Evolutionary conservation across 2,888 invertebrate genomes (phyloP), one percentile per base, ranked within the genome.

Genomic region (Galerucella calmariensis): DNA sequence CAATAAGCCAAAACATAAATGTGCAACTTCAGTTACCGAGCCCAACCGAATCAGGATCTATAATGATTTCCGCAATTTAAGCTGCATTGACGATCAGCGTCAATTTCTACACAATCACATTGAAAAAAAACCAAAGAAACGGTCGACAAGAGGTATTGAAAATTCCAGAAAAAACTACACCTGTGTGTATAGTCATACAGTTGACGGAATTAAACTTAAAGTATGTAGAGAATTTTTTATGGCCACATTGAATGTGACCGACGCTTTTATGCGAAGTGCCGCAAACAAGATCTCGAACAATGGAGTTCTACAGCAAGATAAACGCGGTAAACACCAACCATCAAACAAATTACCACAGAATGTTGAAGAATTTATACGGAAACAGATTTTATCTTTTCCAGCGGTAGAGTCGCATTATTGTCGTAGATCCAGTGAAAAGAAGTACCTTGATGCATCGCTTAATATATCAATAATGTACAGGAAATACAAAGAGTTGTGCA

Each of bases 331-430:
- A 67, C 74, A 72, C 53, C 63, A 58, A 46, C 75, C 75, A n/a
- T 10, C 66, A 48, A 75, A 78, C 69, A 76, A 78, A 27, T 24
- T 27, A 59, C 59, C 59, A 9, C 11, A 24, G 14, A 8, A 72
- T 74, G 62, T 59, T 27, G 78, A 78, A 59, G 12, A 67, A 11
- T 62, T 75, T 56, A 62, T 80, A 20, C 77, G 76, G 46, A 74
- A 79, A 10, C 78, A 78, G 46, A 78, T 77, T 72, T 35, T 70
- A n/a, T 69, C 72, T n/a, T 82, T 80, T 74, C 80, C 81, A 56
- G 72, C 79, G 11, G 72, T 82, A n/a, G 81, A 81, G 67, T 81
- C 81, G 3, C 81, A 81, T 68, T 82, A 82, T 68, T 81, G 79
- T 72, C 72, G 79, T 51, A 48, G 73, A 4, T 46, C 51, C 1